These are phyloP conservation scores for Lamprologus sp. DNA, from an alignment of 2,113 vertebrate species.

Conservation along the genomic window DNA sequence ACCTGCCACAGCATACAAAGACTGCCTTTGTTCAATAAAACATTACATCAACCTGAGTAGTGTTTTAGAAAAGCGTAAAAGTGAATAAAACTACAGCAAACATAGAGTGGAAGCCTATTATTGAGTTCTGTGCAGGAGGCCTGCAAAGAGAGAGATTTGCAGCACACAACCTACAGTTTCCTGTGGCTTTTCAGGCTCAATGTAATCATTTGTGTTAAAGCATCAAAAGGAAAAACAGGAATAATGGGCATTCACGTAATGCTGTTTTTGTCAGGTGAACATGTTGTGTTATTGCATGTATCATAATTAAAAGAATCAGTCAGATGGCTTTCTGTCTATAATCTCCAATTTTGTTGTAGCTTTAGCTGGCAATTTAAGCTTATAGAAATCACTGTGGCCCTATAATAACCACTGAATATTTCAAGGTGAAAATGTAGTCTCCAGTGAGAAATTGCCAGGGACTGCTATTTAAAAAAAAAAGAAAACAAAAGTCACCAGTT, in stretches of 20 bases:
- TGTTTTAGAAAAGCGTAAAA: conserved; percentile 22
- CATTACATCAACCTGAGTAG: conserved; percentile 12
- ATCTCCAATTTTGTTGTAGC: conserved; percentile 4
- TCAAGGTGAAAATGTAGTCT: conserved; percentile 6
- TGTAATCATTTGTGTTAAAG: conserved; percentile 28
- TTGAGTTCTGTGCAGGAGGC: conserved; percentile 49
- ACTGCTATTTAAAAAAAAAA: background rate
- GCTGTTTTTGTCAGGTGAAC: conserved; percentile 22
- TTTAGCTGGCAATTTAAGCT: background rate
- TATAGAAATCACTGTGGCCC: background rate
- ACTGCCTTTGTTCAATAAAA: conserved; percentile 32
- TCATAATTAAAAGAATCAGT: conserved; percentile 9
- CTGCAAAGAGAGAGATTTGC: conserved; percentile 18
- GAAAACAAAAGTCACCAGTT: background rate
- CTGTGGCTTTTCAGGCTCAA: conserved; percentile 1
- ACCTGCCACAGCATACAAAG: conserved; percentile 30
- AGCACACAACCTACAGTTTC: conserved; percentile 27
- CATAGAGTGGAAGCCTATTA: conserved; percentile 33
- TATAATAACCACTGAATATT: background rate
- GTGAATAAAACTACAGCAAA: conserved; percentile 11
- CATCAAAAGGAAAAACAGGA: background rate
- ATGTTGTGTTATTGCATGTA: conserved; percentile 36
- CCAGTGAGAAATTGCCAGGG: background rate
- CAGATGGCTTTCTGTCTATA: background rate
- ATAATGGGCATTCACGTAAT: background rate